Base-by-base conservation (phyloP, 2,888 invertebrate species). In the Hypselothyrea guttata region DNA sequence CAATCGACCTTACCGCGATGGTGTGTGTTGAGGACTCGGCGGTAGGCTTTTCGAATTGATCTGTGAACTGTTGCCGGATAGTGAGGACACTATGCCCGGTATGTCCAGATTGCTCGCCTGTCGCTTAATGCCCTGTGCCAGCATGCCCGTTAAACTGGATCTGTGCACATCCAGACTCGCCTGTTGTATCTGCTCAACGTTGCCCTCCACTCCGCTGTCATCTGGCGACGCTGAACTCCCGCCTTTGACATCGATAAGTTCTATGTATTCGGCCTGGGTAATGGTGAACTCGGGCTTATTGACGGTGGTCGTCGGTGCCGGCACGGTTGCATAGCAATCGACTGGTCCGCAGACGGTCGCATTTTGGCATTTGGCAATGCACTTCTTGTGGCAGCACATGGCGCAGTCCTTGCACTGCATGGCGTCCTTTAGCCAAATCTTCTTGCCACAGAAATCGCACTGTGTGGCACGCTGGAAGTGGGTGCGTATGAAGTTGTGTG, bases 391-490 rank as follows among this genome's bases (percentile, higher is more conserved):
- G 88, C 98, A 98, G 73, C 96, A 96, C 91, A 98, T 93, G 0
- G 94, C 93, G 87, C 98, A 98, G 67, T 94, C 94, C 48, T 94
- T 92, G 90, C 98, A 98, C 87, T 97, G 96, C 83, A 97, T 96
- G 2, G 97, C 98, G 84, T 97, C 97, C 90, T 98, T 98, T 63
- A 98, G 91, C 98, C 98, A 98, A 78, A 98, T 98, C 95, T 98
- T 98, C 88, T 97, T 97, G 60, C 95, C 95, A 90, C 98, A 98
- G 89, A 97, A 97, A 88, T 97, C 96, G 88, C 98, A 98, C 87
- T 96, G 95, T 2, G 97, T 97, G 0, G 96, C 95, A 53, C 96
- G 92, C 86, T 96, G 94, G 87, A 98, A 97, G 89, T 97, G 97
- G 1, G 96, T 96, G 51, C 96, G 92, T 52, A 96, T 93, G 86